Base-by-base conservation (phyloP, 2,113 vertebrate species). In the Lycaon pictus region DNA sequence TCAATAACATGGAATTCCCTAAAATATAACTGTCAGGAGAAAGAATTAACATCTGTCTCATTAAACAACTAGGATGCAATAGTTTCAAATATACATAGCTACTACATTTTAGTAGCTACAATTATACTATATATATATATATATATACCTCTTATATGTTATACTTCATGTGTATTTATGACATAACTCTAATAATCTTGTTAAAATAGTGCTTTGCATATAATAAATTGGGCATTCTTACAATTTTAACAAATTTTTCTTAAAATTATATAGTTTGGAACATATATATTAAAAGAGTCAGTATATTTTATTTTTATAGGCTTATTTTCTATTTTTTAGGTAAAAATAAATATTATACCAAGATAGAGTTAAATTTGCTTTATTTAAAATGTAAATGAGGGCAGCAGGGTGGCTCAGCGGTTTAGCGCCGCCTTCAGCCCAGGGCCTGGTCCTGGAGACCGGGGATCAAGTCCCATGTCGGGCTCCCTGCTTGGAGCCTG, bases 1-100 rank as follows among this genome's bases (percentile, higher is more conserved):
- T 32, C 98, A 97, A 97, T 98, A 98, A 97, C 0, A 19, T 35
- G 37, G 37, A 67, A 43, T 63, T 72, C 7, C 37, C 77, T 92
- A 63, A 67, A 79, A 43, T 79, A 27, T 32, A 56, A 51, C 23
- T 56, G 12, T 90, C 19, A 58, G 15, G 4, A 35, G 7, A 82
- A 19, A 32, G 2, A 35, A 86, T n/a, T 86, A 62, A 60, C 8
- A 20, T 9, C 10, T 32, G 17, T 67, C 11, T 89, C 11, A 72
- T 56, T 80, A 62, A 17, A 48, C 23, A 84, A 29, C 23, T 48
- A 80, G 0, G 23, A 71, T 86, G 35, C 43, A 71, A 35, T n/a
- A 16, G 1, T 90, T 79, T 62, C 5, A 27, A 83, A 93, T 60
- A 23, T n/a, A 71, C 4, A 12, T 19, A 43, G 19, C 22, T 69